phyloP scores from a whole-genome alignment of 2,888 invertebrate species.

The Conus canariensis region DNA sequence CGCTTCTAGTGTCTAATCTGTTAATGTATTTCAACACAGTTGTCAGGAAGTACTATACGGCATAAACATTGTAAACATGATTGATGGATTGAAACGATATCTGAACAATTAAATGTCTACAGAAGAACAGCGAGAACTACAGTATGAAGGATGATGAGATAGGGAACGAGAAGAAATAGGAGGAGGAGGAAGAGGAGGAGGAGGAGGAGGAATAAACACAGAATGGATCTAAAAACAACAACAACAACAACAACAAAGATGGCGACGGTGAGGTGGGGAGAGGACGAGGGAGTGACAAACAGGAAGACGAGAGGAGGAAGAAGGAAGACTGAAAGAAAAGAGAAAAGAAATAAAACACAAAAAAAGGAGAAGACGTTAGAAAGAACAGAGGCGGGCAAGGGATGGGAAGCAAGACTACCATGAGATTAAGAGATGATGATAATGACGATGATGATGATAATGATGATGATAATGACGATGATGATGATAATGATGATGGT shows the following conservation, averaged over 20 bases:
- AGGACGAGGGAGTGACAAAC: background rate
- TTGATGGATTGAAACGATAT: no score
- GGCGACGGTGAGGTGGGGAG: background rate
- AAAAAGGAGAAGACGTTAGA: background rate
- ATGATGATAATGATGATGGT: background rate
- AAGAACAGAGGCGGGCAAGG: background rate
- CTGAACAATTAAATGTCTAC: no score
- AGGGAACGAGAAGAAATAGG: background rate
- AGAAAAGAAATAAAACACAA: background rate
- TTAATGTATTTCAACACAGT: no score
- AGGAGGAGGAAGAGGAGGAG: background rate
- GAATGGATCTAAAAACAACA: background rate
- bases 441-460: background rate
- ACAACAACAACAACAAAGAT: no score
- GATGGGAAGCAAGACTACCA: background rate
- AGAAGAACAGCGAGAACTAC: background rate
- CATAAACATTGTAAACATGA: no score
- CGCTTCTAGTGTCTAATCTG: no score
- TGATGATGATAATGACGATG: background rate
- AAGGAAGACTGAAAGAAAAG: background rate
- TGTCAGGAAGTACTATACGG: no score
- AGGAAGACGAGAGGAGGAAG: background rate
- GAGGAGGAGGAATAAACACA: background rate
- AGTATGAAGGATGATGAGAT: background rate
- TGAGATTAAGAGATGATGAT: background rate